Conservation (phyloP, 1,140 invertebrate species). For the Trichogramma pretiosum region DNA sequence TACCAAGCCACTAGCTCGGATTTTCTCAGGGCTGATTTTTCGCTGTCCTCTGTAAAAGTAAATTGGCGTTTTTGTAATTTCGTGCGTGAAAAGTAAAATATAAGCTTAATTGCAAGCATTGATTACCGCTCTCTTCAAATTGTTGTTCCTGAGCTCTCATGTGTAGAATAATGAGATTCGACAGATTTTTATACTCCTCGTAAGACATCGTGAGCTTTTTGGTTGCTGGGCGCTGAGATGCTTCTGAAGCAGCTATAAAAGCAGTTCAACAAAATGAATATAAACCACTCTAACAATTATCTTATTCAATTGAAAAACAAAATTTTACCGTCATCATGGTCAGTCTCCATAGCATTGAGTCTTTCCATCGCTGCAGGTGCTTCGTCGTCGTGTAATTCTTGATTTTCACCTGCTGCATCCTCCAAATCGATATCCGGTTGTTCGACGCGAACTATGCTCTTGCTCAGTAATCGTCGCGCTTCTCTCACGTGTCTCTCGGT, state of each 20-base stretch:
- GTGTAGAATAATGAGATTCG: conserved; percentile 83
- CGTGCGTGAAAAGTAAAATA: too few relatives aligned
- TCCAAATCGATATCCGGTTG: conserved; percentile 94
- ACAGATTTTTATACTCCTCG: conserved; percentile 88
- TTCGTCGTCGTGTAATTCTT: background rate
- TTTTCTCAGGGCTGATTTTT: too few relatives aligned
- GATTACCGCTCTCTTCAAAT: conserved; percentile 52
- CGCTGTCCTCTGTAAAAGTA: conserved; percentile 53
- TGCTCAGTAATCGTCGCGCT: conserved; percentile 85
- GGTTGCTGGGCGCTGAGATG: conserved; percentile 49
- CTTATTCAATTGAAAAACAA: too few relatives aligned
- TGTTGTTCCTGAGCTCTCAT: conserved; percentile 77
- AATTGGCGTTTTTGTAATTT: too few relatives aligned
- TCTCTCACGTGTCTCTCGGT: conserved; percentile 83
- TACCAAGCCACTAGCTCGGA: conserved; percentile 92
- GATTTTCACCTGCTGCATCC: conserved; percentile 36
- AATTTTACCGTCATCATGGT: too few relatives aligned
- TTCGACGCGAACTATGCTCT: conserved; percentile 96
- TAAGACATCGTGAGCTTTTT: conserved; percentile 86
- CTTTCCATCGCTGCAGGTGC: background rate
- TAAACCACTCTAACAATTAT: too few relatives aligned
- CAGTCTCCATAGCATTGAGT: conserved; percentile 13
- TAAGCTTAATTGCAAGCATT: too few relatives aligned
- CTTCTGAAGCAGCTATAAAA: too few relatives aligned
- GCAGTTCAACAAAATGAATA: too few relatives aligned